These are phyloP conservation scores for Macrosiphum euphorbiae DNA, from an alignment of 2,888 invertebrate genomes.

Conservation along the genomic window DNA sequence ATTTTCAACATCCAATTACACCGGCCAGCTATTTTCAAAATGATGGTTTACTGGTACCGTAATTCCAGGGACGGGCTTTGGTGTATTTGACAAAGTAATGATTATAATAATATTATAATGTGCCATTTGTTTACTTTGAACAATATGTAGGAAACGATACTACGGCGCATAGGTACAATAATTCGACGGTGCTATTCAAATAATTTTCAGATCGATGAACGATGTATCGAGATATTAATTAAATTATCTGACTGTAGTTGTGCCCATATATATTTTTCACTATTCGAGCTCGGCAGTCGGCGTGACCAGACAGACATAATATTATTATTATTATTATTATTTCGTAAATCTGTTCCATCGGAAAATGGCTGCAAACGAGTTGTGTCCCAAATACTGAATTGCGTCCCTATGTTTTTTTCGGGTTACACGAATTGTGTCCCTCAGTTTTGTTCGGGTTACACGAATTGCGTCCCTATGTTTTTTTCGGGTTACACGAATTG, in stretches of 20 bases:
- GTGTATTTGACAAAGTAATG: not conserved
- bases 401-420: too few species aligned
- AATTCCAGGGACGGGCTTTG: not conserved
- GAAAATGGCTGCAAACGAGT: too few species aligned
- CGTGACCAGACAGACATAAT: not conserved
- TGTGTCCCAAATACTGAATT: too few species aligned
- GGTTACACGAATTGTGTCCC: too few species aligned
- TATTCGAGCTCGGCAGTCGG: not conserved
- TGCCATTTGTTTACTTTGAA: not conserved
- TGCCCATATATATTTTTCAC: not conserved
- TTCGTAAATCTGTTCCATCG: not conserved
- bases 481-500: too few species aligned
- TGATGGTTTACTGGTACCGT: not conserved
- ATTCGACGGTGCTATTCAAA: not conserved
- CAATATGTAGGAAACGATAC: not conserved
- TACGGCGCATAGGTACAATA: not conserved
- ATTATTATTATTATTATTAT: not conserved
- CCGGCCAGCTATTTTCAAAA: not conserved
- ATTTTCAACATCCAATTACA: not conserved
- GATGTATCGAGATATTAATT: not conserved
- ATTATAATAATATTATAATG: not conserved
- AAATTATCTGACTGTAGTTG: not conserved
- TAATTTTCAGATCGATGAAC: not conserved
- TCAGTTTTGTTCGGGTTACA: too few species aligned
- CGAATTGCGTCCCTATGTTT: too few species aligned